phyloP scores from a whole-genome alignment of 2,113 vertebrate genomes.

The Oenanthe oenanthe region DNA sequence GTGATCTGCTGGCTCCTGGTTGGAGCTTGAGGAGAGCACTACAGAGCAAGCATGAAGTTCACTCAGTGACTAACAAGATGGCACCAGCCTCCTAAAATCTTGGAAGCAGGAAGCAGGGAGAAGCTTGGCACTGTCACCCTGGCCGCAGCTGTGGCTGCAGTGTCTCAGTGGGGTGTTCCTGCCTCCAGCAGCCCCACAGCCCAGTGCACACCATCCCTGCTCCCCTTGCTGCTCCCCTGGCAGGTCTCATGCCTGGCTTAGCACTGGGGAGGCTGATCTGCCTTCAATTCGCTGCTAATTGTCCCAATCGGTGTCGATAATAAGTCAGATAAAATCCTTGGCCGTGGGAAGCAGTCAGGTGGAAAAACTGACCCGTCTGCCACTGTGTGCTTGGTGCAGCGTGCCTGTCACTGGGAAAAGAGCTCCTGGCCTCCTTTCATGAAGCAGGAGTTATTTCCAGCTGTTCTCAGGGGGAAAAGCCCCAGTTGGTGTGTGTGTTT shows the following conservation, averaged over 20 bases:
- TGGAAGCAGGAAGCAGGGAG: not conserved
- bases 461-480: not conserved
- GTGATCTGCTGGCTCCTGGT: not conserved
- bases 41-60: not conserved
- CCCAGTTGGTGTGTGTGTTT: not conserved
- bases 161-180: not conserved
- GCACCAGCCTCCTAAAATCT: not conserved
- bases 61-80: not conserved
- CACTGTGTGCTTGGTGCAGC: not conserved
- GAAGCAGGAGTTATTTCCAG: not conserved
- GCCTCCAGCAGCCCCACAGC: not conserved
- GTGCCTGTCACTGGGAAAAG: not conserved
- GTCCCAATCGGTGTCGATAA: not conserved
- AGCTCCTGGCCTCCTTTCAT: not conserved
- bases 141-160: not conserved
- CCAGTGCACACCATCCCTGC: accelerated
- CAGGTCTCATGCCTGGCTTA: not conserved
- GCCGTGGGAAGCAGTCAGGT: not conserved
- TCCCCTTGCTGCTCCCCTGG: not conserved
- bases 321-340: not conserved
- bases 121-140: accelerated
- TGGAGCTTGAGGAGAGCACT: not conserved
- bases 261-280: not conserved
- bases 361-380: not conserved
- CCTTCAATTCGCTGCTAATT: not conserved